phyloP scores from a whole-genome alignment of 1,140 invertebrate species.

The Meteorus sp. region DNA sequence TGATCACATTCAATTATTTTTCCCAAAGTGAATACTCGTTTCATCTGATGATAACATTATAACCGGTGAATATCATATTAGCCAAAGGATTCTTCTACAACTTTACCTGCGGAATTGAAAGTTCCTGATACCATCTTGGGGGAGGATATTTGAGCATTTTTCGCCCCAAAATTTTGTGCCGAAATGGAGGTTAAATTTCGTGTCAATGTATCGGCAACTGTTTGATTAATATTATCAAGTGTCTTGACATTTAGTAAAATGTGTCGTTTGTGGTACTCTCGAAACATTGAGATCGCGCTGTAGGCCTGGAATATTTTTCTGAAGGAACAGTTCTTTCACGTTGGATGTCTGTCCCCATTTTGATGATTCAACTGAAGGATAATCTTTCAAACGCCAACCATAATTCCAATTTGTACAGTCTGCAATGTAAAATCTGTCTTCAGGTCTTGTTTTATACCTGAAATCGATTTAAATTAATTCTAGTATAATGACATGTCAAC shows the following conservation, averaged over 20 bases:
- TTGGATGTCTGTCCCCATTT: slow-evolving; percentile 31
- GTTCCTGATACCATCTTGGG: slow-evolving; percentile 53
- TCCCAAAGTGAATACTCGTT: slow-evolving; percentile 36
- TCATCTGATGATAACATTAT: slow-evolving; percentile 18
- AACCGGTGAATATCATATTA: no score
- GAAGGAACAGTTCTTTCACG: slow-evolving; percentile 38
- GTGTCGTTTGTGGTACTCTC: slow-evolving; percentile 31
- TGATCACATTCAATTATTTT: slow-evolving; percentile 43
- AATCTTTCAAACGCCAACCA: slow-evolving; percentile 47
- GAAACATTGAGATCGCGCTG: slow-evolving; percentile 38
- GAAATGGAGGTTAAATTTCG: neutral
- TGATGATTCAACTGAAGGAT: slow-evolving; percentile 25
- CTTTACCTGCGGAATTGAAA: slow-evolving; percentile 48
- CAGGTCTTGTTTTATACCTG: slow-evolving; percentile 42
- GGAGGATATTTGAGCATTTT: slow-evolving; percentile 14
- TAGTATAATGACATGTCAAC: neutral
- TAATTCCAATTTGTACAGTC: slow-evolving; percentile 46
- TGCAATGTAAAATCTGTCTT: slow-evolving; percentile 45
- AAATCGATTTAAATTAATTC: slow-evolving; percentile 13
- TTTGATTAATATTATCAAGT: slow-evolving; percentile 29
- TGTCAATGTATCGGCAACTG: slow-evolving; percentile 13
- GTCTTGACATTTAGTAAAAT: slow-evolving; percentile 33
- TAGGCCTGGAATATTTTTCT: slow-evolving; percentile 36
- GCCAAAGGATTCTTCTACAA: no score
- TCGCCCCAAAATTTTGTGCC: neutral